Percentiles rank a stretch among this genome's conserved stretches.
phyloP scores from a whole-genome alignment of 2,888 invertebrate species.

The Actias luna region DNA sequence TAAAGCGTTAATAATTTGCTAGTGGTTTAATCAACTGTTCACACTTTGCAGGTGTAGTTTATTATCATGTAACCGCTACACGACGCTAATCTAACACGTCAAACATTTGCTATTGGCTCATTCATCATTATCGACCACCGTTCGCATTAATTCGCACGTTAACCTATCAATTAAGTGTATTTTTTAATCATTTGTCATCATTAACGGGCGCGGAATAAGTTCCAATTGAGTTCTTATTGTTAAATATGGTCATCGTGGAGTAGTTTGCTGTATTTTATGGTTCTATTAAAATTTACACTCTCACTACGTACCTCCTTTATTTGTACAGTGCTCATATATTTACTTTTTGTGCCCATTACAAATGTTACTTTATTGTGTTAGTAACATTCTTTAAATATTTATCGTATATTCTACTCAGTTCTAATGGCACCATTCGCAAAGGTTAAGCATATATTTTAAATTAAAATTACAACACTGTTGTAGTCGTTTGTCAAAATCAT shows the following conservation, averaged over 20 bases:
- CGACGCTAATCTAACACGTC: constrained; percentile 53
- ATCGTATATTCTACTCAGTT: constrained; percentile 39
- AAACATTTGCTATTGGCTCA: constrained; percentile 50
- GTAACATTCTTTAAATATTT: constrained; percentile 40
- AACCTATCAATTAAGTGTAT: constrained; percentile 60
- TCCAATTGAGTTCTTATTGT: constrained; percentile 45
- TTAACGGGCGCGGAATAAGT: constrained; percentile 44
- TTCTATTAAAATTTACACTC: constrained; percentile 18
- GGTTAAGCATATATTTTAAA: constrained; percentile 33
- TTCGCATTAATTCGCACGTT: constrained; percentile 65
- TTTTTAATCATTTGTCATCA: constrained; percentile 71
- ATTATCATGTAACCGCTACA: constrained; percentile 36
- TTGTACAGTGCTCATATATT: constrained; percentile 31
- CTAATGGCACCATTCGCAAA: constrained; percentile 42
- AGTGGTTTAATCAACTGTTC: constrained; percentile 24
- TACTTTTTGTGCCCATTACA: constrained; percentile 30
- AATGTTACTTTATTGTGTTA: constrained; percentile 33
- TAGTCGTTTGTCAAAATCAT: constrained; percentile 10
- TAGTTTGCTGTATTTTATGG: constrained; percentile 29
- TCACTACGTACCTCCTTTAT: constrained; percentile 31
- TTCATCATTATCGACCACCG: constrained; percentile 61
- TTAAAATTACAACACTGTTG: constrained; percentile 13
- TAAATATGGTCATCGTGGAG: constrained; percentile 37
- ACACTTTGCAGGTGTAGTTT: constrained; percentile 50
- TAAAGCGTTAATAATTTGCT: constrained; percentile 22